Evolutionary conservation across 2,113 vertebrate genomes (phyloP).

Genomic region (Clinocottus analis): DNA sequence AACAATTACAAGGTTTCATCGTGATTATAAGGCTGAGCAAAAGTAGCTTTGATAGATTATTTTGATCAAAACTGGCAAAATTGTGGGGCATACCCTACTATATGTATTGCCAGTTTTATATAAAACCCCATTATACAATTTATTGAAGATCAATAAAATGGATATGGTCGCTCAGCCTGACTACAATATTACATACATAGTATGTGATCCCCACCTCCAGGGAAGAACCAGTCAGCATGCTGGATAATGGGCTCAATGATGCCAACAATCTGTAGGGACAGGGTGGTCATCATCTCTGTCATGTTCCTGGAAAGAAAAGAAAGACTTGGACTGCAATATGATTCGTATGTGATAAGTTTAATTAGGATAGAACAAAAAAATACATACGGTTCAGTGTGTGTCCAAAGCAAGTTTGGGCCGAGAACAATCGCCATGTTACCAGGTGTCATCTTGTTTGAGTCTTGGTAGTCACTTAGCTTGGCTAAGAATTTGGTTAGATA

Average conservation of each 20-base stretch:
- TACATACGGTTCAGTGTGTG: conserved; percentile 90
- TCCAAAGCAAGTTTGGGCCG: conserved; percentile 97
- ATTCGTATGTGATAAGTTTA: background rate
- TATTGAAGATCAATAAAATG: background rate
- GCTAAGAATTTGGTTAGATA: conserved; percentile 97
- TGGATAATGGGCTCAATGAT: conserved; percentile 98
- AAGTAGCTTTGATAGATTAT: background rate
- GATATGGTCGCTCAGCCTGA: background rate
- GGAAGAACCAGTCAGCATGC: conserved; percentile 98
- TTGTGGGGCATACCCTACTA: background rate
- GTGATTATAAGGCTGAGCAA: conserved; percentile 4
- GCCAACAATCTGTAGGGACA: conserved; percentile 96
- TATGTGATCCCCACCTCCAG: conserved; percentile 87
- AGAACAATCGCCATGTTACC: conserved; percentile 98
- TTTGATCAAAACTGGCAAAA: background rate
- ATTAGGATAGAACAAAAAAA: background rate
- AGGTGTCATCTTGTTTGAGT: conserved; percentile 96
- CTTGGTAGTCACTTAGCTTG: conserved; percentile 95
- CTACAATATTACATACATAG: conserved; percentile 40
- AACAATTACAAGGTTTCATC: background rate
- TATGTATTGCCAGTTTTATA: background rate
- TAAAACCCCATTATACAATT: background rate
- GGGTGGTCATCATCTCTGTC: conserved; percentile 99
- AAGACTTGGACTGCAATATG: background rate
- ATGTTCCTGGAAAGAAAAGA: conserved; percentile 87